phyloP scores from a whole-genome alignment of 2,113 vertebrate species.

The Heteronetta atricapilla region DNA sequence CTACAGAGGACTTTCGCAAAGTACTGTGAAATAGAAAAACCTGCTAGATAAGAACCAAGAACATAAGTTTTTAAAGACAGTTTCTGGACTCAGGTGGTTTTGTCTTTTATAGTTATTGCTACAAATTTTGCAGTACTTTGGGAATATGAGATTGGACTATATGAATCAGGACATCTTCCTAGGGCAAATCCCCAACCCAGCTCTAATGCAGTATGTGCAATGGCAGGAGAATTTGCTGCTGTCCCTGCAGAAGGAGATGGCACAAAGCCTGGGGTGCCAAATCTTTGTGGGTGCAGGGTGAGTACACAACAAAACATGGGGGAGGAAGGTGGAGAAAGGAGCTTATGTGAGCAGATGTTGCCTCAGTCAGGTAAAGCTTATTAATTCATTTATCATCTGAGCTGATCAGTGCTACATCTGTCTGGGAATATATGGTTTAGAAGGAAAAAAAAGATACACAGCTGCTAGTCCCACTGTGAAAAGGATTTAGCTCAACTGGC shows the following conservation, averaged over 20 bases:
- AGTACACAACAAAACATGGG: not conserved
- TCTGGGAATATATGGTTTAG: not conserved
- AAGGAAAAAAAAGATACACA: not conserved
- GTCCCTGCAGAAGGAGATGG: not conserved
- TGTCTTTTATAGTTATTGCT: not conserved
- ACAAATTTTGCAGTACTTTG: not conserved
- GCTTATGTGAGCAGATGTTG: not conserved
- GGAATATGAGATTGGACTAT: not conserved
- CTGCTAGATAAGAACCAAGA: not conserved
- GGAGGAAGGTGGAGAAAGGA: not conserved
- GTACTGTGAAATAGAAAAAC: too few relatives aligned
- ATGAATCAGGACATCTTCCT: not conserved
- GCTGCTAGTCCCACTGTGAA: not conserved
- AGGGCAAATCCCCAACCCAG: not conserved
- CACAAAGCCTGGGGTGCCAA: not conserved
- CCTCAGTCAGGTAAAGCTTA: not conserved
- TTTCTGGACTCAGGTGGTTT: not conserved
- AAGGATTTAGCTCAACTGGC: not conserved
- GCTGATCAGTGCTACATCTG: not conserved
- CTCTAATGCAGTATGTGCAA: not conserved
- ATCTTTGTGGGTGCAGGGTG: not conserved
- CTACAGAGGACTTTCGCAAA: too few relatives aligned
- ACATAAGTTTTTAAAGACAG: not conserved
- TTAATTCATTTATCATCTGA: not conserved
- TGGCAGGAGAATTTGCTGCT: not conserved